Evolutionary conservation across 1,140 invertebrate species (phyloP), one percentile per base, ranked within the genome.

Genomic region (Dendrolimus punctatus): DNA sequence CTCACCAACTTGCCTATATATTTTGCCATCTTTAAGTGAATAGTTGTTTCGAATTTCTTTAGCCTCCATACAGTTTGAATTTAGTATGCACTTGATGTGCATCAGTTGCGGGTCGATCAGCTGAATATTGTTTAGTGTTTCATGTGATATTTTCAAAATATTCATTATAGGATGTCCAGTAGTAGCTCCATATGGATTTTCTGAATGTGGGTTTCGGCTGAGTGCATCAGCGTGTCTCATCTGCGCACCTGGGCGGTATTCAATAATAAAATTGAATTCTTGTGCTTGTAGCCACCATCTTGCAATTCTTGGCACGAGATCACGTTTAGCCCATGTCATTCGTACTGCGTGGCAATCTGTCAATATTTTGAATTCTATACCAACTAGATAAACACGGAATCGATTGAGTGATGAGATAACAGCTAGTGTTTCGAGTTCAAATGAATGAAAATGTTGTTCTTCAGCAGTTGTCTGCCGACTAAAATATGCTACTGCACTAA

Each of bases 161-260:
- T 0, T 51, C 40, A 36, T 52, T 38, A 40, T 23, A 63, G 41
- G 1, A 59, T 42, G 23, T 63, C 61, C 6, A 63, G 8, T 5
- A 52, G 8, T 8, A 53, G 46, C 2, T 47, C 39, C 0, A n/a
- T n/a, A n/a, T 40, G 38, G 43, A 9, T 47, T 39, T 10, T 38
- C 10, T 7, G 23, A 37, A 5, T 38, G 6, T 44, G 58, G 46
- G 8, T 41, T 43, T 38, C 58, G 45, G 48, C 62, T 64, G 3
- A 64, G 49, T 5, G 58, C 58, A 40, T 64, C 62, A 42, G 57
- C 62, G 41, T 65, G 62, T 6, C n/a, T 7, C 62, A 61, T 65
- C 6, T 40, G n/a, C 7, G 6, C 10, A 0, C 62, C 58, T 8
- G 53, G 50, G 9, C 58, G n/a, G 41, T 61, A 65, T 53, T 65